Conservation (phyloP, 64 coral and sea anemone species). For the Platygyra sinensis region DNA sequence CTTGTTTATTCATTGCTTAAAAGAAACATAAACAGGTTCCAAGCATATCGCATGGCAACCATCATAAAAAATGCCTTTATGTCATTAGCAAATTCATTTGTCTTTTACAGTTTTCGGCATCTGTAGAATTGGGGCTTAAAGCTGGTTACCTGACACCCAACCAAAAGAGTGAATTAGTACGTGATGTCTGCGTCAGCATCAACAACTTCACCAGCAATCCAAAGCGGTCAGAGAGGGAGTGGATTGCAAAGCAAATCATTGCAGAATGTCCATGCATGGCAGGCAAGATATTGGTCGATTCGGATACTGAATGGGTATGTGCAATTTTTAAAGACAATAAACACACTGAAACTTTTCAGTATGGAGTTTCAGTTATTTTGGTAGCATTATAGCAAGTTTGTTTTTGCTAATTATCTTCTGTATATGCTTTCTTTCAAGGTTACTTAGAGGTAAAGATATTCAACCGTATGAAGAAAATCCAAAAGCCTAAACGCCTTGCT, state of each 20-base stretch:
- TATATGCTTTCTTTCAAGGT: too few species aligned
- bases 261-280: slow-evolving; percentile 34
- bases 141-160: slow-evolving; percentile 27
- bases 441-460: too few species aligned
- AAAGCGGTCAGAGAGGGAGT: slow-evolving; percentile 3
- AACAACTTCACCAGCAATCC: slow-evolving; percentile 16
- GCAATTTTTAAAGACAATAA: slow-evolving; percentile 8
- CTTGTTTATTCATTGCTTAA: too few species aligned
- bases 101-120: slow-evolving; percentile 39
- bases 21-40: too few species aligned
- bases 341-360: too few species aligned
- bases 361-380: too few species aligned
- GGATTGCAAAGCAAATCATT: slow-evolving; percentile 38
- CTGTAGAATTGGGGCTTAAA: slow-evolving; percentile 24
- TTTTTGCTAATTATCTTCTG: too few species aligned
- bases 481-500: too few species aligned
- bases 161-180: slow-evolving; percentile 20
- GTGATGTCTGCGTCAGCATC: slow-evolving; percentile 24
- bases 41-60: neutral
- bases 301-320: slow-evolving; percentile 27
- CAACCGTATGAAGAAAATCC: too few species aligned
- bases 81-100: neutral
- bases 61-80: neutral
- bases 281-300: slow-evolving; percentile 32
- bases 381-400: too few species aligned